phyloP scores from a whole-genome alignment of 2,113 vertebrate species.

The rat (Rattus norvegicus) region GRCr8 NC_086035.1:48737001-48737500 shows the following conservation, averaged over 20 bases:
- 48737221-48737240: no score
- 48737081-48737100: background rate
- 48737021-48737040: background rate
- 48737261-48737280: no score
- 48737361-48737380: background rate
- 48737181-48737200: background rate
- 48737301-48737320: background rate
- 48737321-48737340: background rate
- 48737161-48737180: background rate
- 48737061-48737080: background rate
- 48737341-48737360: background rate
- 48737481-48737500: background rate
- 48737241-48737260: background rate
- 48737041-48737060: background rate
- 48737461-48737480: background rate
- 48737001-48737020: background rate
- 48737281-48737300: background rate
- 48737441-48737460: background rate
- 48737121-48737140: background rate
- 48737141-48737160: background rate
- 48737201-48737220: no score
- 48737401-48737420: background rate
- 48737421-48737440: background rate
- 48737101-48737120: background rate
- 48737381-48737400: background rate